Percentiles rank a stretch among this genome's conserved stretches.
Evolutionary conservation across 2,888 invertebrate species (phyloP).

Genomic region (Pycnomerus fuliginosus): DNA sequence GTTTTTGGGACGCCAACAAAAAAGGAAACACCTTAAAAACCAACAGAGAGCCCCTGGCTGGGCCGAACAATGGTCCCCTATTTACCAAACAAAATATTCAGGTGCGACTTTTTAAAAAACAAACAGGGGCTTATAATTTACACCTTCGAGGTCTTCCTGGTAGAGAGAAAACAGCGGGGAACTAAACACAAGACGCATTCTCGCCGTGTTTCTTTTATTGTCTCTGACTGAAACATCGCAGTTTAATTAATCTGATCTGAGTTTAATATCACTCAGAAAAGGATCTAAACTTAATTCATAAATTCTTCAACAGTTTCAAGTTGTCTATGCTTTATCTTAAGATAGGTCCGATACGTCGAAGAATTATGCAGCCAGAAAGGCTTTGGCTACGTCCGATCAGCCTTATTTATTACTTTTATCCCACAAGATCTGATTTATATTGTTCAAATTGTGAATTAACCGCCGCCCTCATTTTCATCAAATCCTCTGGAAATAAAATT

Average conservation of each 20-base stretch:
- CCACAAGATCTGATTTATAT: slow-evolving; percentile 42
- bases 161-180: slow-evolving; percentile 30
- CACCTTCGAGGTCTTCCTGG: slow-evolving; percentile 39
- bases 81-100: slow-evolving; percentile 42
- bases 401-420: slow-evolving; percentile 47
- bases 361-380: slow-evolving; percentile 46
- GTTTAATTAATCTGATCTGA: slow-evolving; percentile 18
- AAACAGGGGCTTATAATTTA: slow-evolving; percentile 42
- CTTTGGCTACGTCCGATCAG: slow-evolving; percentile 45
- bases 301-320: slow-evolving; percentile 46
- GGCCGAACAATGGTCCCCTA: slow-evolving; percentile 38
- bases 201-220: slow-evolving; percentile 17
- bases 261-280: no score
- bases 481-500: no score
- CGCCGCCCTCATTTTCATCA: no score
- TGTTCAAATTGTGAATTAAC: slow-evolving; percentile 38
- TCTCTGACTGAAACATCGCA: slow-evolving; percentile 3
- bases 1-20: slow-evolving; percentile 7
- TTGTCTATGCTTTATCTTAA: slow-evolving; percentile 46
- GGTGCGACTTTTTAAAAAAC: slow-evolving; percentile 40
- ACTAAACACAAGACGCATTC: slow-evolving; percentile 16
- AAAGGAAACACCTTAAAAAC: slow-evolving; percentile 29
- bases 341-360: slow-evolving; percentile 45
- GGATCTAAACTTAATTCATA: slow-evolving; percentile 45
- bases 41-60: slow-evolving; percentile 30